These are phyloP conservation scores for Frieseomelitta varia DNA, from an alignment of 1,140 invertebrate genomes.

Conservation along the genomic window DNA sequence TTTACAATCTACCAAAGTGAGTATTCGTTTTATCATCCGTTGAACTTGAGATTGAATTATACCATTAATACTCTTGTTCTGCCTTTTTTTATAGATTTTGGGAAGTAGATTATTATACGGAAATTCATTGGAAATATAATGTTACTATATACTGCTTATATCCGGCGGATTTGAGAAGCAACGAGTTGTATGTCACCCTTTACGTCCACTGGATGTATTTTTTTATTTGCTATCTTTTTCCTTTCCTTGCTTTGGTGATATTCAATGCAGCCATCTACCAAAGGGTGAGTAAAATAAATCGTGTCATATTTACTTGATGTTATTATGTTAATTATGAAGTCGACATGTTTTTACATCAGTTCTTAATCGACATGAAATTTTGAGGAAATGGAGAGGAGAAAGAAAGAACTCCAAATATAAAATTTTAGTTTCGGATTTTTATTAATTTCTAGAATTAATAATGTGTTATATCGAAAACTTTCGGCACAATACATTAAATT, in stretches of 20 bases:
- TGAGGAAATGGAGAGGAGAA: too few relatives aligned
- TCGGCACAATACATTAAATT: too few relatives aligned
- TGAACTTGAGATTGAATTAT: too few relatives aligned
- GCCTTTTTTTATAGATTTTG: constrained; percentile 82
- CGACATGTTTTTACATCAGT: too few relatives aligned
- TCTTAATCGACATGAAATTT: too few relatives aligned
- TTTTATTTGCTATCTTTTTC: constrained; percentile 95
- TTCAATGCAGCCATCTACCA: constrained; percentile 95
- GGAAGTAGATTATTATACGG: constrained; percentile 83
- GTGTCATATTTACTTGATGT: background rate
- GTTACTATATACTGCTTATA: constrained; percentile 87
- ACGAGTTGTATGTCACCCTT: constrained; percentile 89
- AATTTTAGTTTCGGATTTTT: too few relatives aligned
- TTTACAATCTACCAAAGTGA: constrained; percentile 92
- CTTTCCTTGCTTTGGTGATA: constrained; percentile 91
- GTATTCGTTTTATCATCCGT: constrained; percentile 31
- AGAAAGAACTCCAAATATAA: too few relatives aligned
- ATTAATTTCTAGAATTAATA: too few relatives aligned
- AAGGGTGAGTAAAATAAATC: constrained; percentile 82
- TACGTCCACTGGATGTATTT: constrained; percentile 97
- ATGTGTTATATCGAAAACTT: too few relatives aligned
- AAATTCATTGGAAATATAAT: constrained; percentile 82
- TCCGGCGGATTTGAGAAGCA: constrained; percentile 87
- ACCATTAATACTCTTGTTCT: background rate
- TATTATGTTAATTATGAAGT: too few relatives aligned